phyloP scores from a whole-genome alignment of 2,797 vertebrate species.

The Hemibagrus guttatus region DNA sequence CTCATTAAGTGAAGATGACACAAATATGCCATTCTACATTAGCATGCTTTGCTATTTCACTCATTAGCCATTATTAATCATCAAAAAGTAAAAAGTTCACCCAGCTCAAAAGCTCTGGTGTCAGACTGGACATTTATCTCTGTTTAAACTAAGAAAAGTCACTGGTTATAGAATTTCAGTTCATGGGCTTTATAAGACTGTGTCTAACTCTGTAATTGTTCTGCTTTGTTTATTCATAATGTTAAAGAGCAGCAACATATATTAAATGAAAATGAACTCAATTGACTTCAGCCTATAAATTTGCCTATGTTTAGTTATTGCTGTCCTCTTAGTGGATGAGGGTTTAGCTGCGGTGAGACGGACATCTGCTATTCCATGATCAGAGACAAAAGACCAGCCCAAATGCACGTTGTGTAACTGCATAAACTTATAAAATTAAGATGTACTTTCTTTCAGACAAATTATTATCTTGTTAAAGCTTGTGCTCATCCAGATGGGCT shows the following conservation, averaged over 20 bases:
- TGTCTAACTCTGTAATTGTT: neutral
- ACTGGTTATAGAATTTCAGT: neutral
- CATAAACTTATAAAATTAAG: neutral
- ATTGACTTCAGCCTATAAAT: neutral
- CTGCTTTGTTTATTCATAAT: neutral
- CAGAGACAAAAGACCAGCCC: neutral
- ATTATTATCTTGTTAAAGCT: conserved; percentile 56
- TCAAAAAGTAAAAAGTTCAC: neutral
- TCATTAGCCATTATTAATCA: neutral
- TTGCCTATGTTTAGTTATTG: neutral
- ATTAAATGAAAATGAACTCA: neutral
- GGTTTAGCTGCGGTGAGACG: neutral
- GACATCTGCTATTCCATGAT: neutral
- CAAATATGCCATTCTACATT: neutral
- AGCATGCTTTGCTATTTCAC: neutral
- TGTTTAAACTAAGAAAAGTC: neutral
- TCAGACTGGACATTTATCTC: neutral
- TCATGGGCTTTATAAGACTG: neutral
- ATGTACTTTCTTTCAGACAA: conserved; percentile 51
- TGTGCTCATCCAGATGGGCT: conserved; percentile 55
- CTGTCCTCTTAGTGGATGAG: neutral
- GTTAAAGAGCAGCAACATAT: neutral
- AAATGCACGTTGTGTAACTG: neutral
- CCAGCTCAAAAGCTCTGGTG: neutral
- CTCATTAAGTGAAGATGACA: neutral